Base-by-base conservation (phyloP, 2,888 invertebrate genomes). In the Drosophila macrospina region DNA sequence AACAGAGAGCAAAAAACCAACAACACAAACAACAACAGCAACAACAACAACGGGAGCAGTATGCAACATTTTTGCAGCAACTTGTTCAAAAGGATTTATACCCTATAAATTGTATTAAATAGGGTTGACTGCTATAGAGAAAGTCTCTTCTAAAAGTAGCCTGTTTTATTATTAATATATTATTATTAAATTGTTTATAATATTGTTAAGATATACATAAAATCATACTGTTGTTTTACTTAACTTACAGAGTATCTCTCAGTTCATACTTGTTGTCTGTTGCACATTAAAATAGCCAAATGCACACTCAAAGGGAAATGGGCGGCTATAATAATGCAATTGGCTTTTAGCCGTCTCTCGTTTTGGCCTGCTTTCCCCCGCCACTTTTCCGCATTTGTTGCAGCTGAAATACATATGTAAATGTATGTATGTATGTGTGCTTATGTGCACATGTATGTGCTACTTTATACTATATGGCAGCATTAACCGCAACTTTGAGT, bases 301-400 rank as follows among this genome's bases (percentile, higher is more conserved):
- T 37, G 34, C 20, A 54, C 37, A 20, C 28, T 47, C 30, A 61
- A 54, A 60, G 54, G 39, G 45, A 71, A 67, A 62, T 73, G 51
- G 52, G 55, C 55, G 45, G 45, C 71, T 71, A 69, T 64, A 70
- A 69, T 74, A 82, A 82, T 82, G 69, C 66, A 74, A 73, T 82
- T 82, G 70, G 65, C 72, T 79, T 86, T 74, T 66, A 65, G 69
- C 60, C 41, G 36, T 20, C 55, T 34, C 8, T 47, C 41, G 36
- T 76, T 57, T 48, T 54, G 52, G 39, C 3, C 20, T 42, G 45
- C 24, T 54, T 51, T 37, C 26, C 39, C 39, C 5, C 11, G 32
- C 32, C 3, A 11, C n/a, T 47, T 30, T 26, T 13, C 41, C 24
- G 11, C 32, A 48, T 37, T 45, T 36, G 26, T 28, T 56, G 44